Evolutionary conservation across 2,113 vertebrate genomes (phyloP), one percentile per base, ranked within the genome.

Genomic region (Thunnus maccoyii): DNA sequence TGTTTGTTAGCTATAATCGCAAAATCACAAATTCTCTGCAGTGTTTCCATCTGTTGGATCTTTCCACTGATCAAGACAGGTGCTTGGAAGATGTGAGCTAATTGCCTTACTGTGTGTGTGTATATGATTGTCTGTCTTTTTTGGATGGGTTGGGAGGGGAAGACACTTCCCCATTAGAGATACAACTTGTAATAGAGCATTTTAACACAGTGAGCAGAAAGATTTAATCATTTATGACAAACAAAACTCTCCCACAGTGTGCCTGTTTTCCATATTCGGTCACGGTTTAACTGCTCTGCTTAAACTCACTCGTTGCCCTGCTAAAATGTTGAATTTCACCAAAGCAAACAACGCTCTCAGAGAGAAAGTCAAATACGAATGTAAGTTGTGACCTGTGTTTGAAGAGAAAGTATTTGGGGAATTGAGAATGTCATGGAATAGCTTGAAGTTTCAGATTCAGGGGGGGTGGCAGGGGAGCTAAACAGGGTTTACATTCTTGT

Each of bases 21-120:
- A 9, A 78, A 79, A 44, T 78, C 22, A 48, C 58, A 64, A 56
- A 4, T 56, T 79, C 54, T 76, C 67, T 66, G 48, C 86, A 80
- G 22, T 72, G 74, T 78, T 79, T 79, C 80, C 71, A 80, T 86
- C 67, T 77, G 83, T 52, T 12, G 14, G 72, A 52, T 44, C 10
- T 69, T 56, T 68, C 22, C 48, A 73, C 51, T 65, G 47, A 82
- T 73, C 50, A 84, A 22, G 36, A 11, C 81, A 86, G 83, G 64
- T 86, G 84, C 50, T 47, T 3, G 60, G 30, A 27, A 52, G 63
- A 48, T 18, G 36, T 61, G 10, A 65, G 78, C 47, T 82, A 67
- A 83, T 80, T 68, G 47, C 20, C 1, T 27, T 0, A 14, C 15
- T n/a, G 22, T 58, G 36, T 20, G 46, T 51, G 52, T 63, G 46